These are phyloP conservation scores for Drosophila melanica DNA, from an alignment of 1,140 invertebrate genomes.

Conservation along the genomic window DNA sequence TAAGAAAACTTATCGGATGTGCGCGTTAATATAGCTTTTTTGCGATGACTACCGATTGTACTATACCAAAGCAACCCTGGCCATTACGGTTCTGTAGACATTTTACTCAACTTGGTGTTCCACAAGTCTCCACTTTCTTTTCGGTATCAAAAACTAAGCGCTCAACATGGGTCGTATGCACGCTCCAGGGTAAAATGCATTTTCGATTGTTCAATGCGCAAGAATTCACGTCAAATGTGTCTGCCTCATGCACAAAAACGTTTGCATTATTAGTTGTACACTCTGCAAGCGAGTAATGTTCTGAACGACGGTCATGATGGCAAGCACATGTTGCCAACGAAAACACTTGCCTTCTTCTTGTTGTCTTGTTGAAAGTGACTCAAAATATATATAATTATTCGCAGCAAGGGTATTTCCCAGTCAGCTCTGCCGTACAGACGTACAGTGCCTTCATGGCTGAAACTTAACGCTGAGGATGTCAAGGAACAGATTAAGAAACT, in stretches of 20 bases:
- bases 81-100: constrained; percentile 15
- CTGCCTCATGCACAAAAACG: constrained; percentile 5
- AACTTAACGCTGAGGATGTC: constrained; percentile 97
- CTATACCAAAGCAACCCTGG: constrained; percentile 5
- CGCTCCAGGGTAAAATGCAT: constrained; percentile 64
- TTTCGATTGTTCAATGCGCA: background rate
- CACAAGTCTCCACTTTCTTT: constrained; percentile 68
- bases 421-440: constrained; percentile 99
- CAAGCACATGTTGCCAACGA: constrained; percentile 61
- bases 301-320: background rate
- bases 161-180: constrained; percentile 78
- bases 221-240: constrained; percentile 31
- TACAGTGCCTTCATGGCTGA: constrained; percentile 99
- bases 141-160: constrained; percentile 69
- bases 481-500: constrained; percentile 99
- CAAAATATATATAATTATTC: constrained; percentile 82
- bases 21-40: too few species aligned
- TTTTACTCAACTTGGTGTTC: constrained; percentile 39
- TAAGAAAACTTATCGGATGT: constrained; percentile 1
- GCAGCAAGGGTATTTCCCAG: constrained; percentile 99
- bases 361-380: background rate
- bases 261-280: background rate
- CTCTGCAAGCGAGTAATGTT: background rate
- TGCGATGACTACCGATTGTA: background rate
- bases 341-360: constrained; percentile 33